These are phyloP conservation scores for Epicampocera succincta DNA, from an alignment of 2,888 invertebrate species.

Conservation along the genomic window DNA sequence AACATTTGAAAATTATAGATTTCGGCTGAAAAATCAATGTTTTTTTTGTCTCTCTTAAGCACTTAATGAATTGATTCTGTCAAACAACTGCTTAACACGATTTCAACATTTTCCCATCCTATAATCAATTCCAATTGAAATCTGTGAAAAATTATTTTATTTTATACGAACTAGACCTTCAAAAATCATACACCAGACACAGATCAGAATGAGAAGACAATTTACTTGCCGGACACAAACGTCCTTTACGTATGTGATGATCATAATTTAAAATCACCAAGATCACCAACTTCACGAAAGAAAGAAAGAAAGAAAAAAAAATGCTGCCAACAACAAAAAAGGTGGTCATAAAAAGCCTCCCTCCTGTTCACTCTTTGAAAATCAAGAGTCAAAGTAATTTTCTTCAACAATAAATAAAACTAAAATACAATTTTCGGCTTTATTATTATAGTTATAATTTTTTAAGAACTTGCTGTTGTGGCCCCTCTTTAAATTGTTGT, in stretches of 20 bases:
- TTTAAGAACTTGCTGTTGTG: conserved; percentile 14
- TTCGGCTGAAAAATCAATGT: too few species aligned
- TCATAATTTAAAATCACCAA: conserved; percentile 64
- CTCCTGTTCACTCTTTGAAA: conserved; percentile 28
- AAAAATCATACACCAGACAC: conserved; percentile 4
- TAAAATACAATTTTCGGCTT: conserved; percentile 56
- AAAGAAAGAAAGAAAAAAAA: conserved; percentile 8
- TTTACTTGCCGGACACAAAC: conserved; percentile 68
- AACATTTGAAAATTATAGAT: too few species aligned
- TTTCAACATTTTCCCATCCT: not conserved
- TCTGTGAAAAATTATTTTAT: not conserved
- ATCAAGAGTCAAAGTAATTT: conserved; percentile 63
- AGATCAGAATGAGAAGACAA: conserved; percentile 49
- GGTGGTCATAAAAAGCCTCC: conserved; percentile 18
- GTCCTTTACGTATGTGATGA: conserved; percentile 70
- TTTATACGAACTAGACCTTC: conserved; percentile 28
- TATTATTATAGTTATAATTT: conserved; percentile 43
- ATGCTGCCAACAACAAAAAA: conserved; percentile 13
- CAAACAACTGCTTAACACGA: not conserved
- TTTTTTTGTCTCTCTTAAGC: too few species aligned
- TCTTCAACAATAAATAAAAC: conserved; percentile 71
- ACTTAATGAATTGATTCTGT: conserved; percentile 16
- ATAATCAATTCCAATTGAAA: conserved; percentile 11
- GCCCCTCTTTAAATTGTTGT: conserved; percentile 51
- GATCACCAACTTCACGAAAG: too few species aligned